Evolutionary conservation across 64 coral and sea anemone genomes (phyloP).

Genomic region (Actinia equina): DNA sequence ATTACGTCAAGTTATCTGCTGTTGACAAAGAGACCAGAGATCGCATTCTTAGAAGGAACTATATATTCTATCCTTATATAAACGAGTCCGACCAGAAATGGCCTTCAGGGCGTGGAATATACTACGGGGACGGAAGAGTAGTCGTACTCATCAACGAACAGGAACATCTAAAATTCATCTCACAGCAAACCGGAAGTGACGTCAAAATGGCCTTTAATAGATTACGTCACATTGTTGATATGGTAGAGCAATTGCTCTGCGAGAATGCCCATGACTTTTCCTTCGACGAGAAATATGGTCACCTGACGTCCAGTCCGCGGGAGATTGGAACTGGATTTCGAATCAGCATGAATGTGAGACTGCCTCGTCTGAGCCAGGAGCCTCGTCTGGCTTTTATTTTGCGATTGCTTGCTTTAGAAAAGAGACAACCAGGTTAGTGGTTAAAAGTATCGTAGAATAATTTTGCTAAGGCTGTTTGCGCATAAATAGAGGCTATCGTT

Average conservation of each 20-base stretch:
- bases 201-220: neutral
- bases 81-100: neutral
- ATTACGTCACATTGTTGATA: neutral
- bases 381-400: neutral
- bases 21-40: neutral
- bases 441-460: too few species aligned
- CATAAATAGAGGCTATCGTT: too few species aligned
- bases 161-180: slow-evolving; percentile 34
- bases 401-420: neutral
- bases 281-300: slow-evolving; percentile 20
- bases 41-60: neutral
- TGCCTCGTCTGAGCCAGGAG: slow-evolving; percentile 9
- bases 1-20: neutral
- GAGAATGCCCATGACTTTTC: slow-evolving; percentile 22
- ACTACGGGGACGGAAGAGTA: neutral
- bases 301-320: slow-evolving; percentile 29
- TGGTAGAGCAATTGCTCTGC: neutral
- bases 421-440: neutral
- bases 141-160: slow-evolving; percentile 32
- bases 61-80: slow-evolving; percentile 4
- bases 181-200: slow-evolving; percentile 23
- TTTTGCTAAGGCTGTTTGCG: too few species aligned
- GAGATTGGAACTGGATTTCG: slow-evolving; percentile 37
- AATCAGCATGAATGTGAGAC: slow-evolving; percentile 33
- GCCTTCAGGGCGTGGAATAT: slow-evolving; percentile 26